phyloP scores from a whole-genome alignment of 2,797 vertebrate species.

The Thamnophis elegans region DNA sequence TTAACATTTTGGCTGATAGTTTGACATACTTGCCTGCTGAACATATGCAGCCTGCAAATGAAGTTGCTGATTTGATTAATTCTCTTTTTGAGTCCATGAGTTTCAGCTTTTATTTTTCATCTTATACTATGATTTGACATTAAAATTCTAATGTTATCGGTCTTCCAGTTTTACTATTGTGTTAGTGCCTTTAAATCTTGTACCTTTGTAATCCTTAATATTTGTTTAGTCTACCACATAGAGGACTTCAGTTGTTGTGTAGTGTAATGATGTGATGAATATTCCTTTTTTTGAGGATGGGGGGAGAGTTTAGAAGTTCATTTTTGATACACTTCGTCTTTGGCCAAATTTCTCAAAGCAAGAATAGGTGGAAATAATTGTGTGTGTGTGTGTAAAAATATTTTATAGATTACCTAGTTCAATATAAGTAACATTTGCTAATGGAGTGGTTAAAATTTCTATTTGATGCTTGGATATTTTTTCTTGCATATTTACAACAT shows the following conservation, averaged over 20 bases:
- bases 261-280: background rate
- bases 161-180: background rate
- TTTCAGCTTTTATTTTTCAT: background rate
- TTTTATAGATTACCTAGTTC: background rate
- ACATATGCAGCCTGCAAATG: background rate
- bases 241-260: background rate
- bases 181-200: background rate
- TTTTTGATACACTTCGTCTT: background rate
- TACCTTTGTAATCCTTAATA: background rate
- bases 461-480: background rate
- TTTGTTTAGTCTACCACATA: background rate
- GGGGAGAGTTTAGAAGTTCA: background rate
- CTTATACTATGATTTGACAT: background rate
- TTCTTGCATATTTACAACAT: background rate
- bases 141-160: background rate
- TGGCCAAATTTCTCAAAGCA: background rate
- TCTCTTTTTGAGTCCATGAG: background rate
- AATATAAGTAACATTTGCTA: background rate
- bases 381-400: background rate
- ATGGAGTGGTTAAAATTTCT: background rate
- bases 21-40: background rate
- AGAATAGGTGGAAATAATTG: background rate
- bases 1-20: background rate
- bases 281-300: background rate
- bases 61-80: background rate